Percentiles rank a stretch among this genome's conserved stretches.
phyloP scores from a whole-genome alignment of 2,888 invertebrate species.

The Polymixis flavicincta region DNA sequence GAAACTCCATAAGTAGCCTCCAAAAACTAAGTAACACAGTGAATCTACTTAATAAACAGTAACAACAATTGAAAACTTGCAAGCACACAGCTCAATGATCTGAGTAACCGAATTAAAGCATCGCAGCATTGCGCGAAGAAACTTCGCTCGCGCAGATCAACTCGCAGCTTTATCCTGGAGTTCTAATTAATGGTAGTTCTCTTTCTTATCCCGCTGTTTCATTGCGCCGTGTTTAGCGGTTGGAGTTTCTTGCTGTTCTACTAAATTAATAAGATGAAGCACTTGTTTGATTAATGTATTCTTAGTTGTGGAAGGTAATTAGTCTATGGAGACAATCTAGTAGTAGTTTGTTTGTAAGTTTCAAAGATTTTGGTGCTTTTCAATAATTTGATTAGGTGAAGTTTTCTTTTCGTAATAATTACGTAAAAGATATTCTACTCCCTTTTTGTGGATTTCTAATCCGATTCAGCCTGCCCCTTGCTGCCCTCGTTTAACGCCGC shows the following conservation, averaged over 20 bases:
- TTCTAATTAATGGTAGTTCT: conserved; percentile 56
- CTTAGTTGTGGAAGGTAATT: conserved; percentile 3
- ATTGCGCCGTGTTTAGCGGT: conserved; percentile 30
- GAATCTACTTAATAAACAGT: neutral
- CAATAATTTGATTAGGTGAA: neutral
- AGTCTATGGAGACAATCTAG: neutral
- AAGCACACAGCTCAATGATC: conserved; percentile 25
- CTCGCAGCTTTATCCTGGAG: conserved; percentile 8
- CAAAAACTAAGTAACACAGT: neutral
- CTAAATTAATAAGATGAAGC: conserved; percentile 42
- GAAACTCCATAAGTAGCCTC: neutral
- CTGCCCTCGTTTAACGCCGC: too few relatives aligned
- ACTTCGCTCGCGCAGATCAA: conserved; percentile 37
- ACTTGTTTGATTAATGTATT: conserved; percentile 31
- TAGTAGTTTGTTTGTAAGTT: neutral
- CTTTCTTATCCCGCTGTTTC: conserved; percentile 42
- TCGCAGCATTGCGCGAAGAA: conserved; percentile 9
- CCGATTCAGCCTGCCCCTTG: too few relatives aligned
- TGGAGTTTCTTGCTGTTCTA: conserved; percentile 21
- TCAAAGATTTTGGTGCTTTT: neutral
- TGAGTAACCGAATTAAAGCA: conserved; percentile 10
- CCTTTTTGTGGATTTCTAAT: neutral
- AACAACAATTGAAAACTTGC: conserved; percentile 15
- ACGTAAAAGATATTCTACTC: neutral
- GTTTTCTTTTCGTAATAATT: neutral